phyloP scores from a whole-genome alignment of 2,888 invertebrate genomes.

The Dione vanillae region DNA sequence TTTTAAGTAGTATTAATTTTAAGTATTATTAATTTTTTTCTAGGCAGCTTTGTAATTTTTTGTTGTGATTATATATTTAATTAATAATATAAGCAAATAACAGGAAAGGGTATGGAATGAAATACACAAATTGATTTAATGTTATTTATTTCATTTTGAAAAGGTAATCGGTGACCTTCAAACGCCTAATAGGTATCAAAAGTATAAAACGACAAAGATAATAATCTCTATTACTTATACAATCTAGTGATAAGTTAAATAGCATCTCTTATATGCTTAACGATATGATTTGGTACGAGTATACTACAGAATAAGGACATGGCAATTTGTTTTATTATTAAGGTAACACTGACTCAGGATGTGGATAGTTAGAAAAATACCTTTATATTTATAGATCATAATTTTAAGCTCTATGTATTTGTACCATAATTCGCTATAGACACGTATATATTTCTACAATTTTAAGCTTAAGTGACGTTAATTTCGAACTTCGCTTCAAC shows the following conservation, averaged over 20 bases:
- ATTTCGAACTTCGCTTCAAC: too few relatives aligned
- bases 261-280: conserved; percentile 69
- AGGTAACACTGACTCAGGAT: conserved; percentile 61
- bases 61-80: too few relatives aligned
- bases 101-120: conserved; percentile 31
- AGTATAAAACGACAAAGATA: conserved; percentile 78
- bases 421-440: not conserved
- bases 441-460: not conserved
- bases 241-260: conserved; percentile 74
- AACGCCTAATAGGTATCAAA: conserved; percentile 80
- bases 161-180: conserved; percentile 83
- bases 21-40: too few relatives aligned
- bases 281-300: conserved; percentile 69
- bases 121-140: conserved; percentile 60
- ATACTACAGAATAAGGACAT: conserved; percentile 53
- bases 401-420: not conserved
- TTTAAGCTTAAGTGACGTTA: not conserved
- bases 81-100: too few relatives aligned
- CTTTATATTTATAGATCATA: not conserved
- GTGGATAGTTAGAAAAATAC: not conserved
- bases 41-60: too few relatives aligned
- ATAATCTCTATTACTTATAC: conserved; percentile 75
- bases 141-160: conserved; percentile 82
- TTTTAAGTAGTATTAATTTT: too few relatives aligned
- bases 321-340: conserved; percentile 53